phyloP scores from a whole-genome alignment of 2,888 invertebrate species.

The Muscina levida region DNA sequence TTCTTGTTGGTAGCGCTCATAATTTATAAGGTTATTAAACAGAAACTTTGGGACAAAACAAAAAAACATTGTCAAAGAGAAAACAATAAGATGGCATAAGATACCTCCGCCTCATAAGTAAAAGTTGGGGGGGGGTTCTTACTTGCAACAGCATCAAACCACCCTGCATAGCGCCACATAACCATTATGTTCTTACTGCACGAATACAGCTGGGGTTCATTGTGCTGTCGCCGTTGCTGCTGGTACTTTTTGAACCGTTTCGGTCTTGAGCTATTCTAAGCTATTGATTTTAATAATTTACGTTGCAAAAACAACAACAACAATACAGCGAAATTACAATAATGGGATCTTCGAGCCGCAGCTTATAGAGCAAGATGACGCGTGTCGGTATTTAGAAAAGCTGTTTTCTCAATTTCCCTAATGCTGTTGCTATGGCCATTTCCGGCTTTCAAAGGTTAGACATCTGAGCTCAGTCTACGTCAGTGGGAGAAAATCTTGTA shows the following conservation, averaged over 20 bases:
- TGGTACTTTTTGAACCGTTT: background rate
- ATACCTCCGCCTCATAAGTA: background rate
- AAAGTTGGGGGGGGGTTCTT: too few relatives aligned
- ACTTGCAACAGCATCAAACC: too few relatives aligned
- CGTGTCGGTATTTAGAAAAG: constrained; percentile 55
- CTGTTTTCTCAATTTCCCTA: background rate
- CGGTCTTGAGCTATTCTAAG: background rate
- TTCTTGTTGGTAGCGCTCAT: constrained; percentile 55
- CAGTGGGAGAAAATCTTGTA: too few relatives aligned
- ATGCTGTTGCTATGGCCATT: constrained; percentile 16
- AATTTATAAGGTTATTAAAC: constrained; percentile 61
- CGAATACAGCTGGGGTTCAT: constrained; percentile 31
- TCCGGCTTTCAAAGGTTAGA: constrained; percentile 39
- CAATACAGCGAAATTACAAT: constrained; percentile 22
- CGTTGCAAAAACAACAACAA: constrained; percentile 12
- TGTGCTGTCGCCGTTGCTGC: background rate
- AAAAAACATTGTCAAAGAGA: too few relatives aligned
- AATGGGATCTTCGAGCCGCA: constrained; percentile 32
- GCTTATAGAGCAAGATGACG: constrained; percentile 36
- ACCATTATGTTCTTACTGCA: too few relatives aligned
- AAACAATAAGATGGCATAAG: background rate
- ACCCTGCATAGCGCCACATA: too few relatives aligned
- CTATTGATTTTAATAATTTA: constrained; percentile 40
- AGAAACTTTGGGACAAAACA: constrained; percentile 20
- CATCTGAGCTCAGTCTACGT: background rate